Percentiles rank a stretch among this genome's conserved stretches.
Evolutionary conservation across 2,888 invertebrate genomes (phyloP).

Genomic region (Gymnoscelis rufifasciata): DNA sequence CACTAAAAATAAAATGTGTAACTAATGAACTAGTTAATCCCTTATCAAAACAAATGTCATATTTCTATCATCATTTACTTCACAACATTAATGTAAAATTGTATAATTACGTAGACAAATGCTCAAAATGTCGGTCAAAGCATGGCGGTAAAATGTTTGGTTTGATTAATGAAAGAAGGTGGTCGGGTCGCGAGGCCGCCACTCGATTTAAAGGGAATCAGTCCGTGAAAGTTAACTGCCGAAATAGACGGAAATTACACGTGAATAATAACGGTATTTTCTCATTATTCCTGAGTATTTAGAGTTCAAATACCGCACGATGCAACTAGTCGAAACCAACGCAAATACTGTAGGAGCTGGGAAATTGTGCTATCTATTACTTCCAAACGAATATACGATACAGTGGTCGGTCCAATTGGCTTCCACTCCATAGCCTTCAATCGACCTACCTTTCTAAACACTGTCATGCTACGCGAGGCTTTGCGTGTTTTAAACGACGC

Average conservation of each 20-base stretch:
- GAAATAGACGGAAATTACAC: slow-evolving; percentile 22
- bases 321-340: slow-evolving; percentile 25
- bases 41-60: not conserved
- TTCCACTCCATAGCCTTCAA: not conserved
- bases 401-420: not conserved
- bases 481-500: not conserved
- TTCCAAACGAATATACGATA: slow-evolving; percentile 16
- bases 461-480: not conserved
- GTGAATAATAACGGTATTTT: slow-evolving; percentile 26
- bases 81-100: slow-evolving; percentile 9
- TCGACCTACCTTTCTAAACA: not conserved
- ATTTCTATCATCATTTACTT: slow-evolving; percentile 2
- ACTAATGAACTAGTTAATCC: too few species aligned
- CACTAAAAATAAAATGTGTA: too few species aligned
- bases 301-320: slow-evolving; percentile 17
- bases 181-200: slow-evolving; percentile 19
- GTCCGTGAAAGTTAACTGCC: slow-evolving; percentile 34
- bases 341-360: slow-evolving; percentile 26
- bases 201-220: slow-evolving; percentile 34
- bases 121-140: slow-evolving; percentile 15
- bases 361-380: slow-evolving; percentile 34
- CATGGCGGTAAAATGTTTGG: slow-evolving; percentile 19
- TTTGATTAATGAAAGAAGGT: slow-evolving; percentile 27
- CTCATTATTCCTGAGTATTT: slow-evolving; percentile 24
- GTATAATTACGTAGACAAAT: slow-evolving; percentile 16